Percentiles rank a stretch among this genome's conserved stretches.
phyloP scores from a whole-genome alignment of 1,140 invertebrate species.

The Eubasilissa regina region DNA sequence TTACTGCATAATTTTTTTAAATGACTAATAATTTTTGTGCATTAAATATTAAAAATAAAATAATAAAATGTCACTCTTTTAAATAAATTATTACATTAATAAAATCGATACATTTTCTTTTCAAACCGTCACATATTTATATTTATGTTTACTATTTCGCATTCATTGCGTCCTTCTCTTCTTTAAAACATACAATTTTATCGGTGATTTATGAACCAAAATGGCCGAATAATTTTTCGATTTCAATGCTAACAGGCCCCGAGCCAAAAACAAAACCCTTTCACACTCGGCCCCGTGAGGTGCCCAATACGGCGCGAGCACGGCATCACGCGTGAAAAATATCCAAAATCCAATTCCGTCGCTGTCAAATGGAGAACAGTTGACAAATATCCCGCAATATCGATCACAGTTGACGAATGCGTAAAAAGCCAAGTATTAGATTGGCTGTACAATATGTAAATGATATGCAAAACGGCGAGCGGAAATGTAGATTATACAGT shows the following conservation, averaged over 20 bases:
- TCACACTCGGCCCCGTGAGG: neutral
- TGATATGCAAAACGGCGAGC: conserved; percentile 54
- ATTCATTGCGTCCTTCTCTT: no score
- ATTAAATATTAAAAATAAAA: no score
- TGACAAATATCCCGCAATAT: conserved; percentile 44
- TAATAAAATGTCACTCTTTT: no score
- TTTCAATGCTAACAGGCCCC: conserved; percentile 36
- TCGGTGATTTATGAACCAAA: neutral
- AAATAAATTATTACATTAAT: no score
- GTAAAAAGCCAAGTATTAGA: conserved; percentile 53
- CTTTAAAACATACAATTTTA: no score
- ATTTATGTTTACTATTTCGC: no score
- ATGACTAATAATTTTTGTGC: no score
- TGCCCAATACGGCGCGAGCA: neutral
- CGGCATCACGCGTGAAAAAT: conserved; percentile 22
- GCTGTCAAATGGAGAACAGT: conserved; percentile 28
- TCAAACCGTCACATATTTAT: no score
- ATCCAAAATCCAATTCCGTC: conserved; percentile 30
- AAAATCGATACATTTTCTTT: no score
- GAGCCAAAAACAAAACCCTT: neutral
- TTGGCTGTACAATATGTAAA: conserved; percentile 55
- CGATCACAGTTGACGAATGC: conserved; percentile 47
- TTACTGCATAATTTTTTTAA: no score
- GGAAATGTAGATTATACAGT: conserved; percentile 56
- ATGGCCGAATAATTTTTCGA: conserved; percentile 34